These are phyloP conservation scores for Hucho hucho DNA, from an alignment of 2,113 vertebrate genomes.

Conservation along the genomic window DNA sequence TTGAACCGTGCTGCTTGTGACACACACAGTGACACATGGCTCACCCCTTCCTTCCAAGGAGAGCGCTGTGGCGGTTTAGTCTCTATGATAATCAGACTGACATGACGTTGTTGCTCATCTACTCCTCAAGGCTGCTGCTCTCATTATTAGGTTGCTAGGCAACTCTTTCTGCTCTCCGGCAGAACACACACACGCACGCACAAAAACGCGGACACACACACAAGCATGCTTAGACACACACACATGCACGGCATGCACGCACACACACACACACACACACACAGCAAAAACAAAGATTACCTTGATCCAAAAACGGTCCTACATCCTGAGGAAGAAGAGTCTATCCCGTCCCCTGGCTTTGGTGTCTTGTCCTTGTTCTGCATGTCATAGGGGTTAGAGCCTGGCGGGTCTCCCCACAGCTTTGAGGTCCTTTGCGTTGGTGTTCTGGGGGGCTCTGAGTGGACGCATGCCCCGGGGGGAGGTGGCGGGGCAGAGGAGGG, in stretches of 20 bases:
- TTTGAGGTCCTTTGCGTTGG: constrained; percentile 86
- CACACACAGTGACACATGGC: too few species aligned
- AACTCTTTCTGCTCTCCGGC: constrained; percentile 58
- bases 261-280: too few species aligned
- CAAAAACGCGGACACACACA: neutral
- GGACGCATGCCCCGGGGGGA: constrained; percentile 63
- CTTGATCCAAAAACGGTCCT: constrained; percentile 83
- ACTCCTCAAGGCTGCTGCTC: constrained; percentile 52
- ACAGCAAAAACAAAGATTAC: constrained; percentile 57
- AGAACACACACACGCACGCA: constrained; percentile 32
- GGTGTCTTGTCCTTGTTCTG: constrained; percentile 88
- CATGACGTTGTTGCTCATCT: constrained; percentile 42
- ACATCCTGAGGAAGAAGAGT: constrained; percentile 68
- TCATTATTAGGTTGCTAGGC: constrained; percentile 63
- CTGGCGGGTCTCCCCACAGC: constrained; percentile 82
- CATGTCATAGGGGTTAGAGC: constrained; percentile 77
- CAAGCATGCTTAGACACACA: neutral
- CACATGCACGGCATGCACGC: neutral
- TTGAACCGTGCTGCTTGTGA: too few species aligned
- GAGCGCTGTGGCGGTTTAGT: too few species aligned
- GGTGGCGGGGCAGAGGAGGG: constrained; percentile 79
- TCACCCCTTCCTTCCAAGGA: too few species aligned
- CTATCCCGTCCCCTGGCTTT: constrained; percentile 81
- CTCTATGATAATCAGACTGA: constrained; percentile 43
- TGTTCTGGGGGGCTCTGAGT: constrained; percentile 65